Evolutionary conservation across 2,113 vertebrate species (phyloP).

Genomic region (Ciconia stormi): DNA sequence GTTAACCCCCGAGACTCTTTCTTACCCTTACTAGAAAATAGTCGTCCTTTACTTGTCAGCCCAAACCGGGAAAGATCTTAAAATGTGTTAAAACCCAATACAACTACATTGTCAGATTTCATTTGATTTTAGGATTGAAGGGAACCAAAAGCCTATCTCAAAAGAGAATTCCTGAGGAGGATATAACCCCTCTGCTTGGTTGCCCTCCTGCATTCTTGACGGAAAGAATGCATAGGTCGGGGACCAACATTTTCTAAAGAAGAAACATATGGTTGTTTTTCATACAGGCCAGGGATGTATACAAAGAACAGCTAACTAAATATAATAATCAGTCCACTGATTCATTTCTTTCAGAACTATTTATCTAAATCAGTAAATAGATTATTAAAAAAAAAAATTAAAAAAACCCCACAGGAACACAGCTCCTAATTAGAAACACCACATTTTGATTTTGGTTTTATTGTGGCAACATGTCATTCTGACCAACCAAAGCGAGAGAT

Average conservation of each 20-base stretch:
- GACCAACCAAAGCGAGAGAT: background rate
- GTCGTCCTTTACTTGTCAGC: background rate
- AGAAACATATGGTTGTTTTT: slow-evolving; percentile 29
- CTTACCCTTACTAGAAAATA: background rate
- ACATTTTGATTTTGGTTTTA: slow-evolving; percentile 4
- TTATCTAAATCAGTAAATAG: background rate
- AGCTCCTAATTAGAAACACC: slow-evolving; percentile 4
- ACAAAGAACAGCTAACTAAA: slow-evolving; percentile 27
- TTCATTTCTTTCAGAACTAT: background rate
- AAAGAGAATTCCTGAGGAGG: slow-evolving; percentile 8
- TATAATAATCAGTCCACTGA: background rate
- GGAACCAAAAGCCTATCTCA: background rate
- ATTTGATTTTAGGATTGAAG: slow-evolving; percentile 1
- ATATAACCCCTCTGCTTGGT: slow-evolving; percentile 21
- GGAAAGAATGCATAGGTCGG: background rate
- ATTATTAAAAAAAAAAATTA: background rate
- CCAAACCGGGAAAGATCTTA: background rate
- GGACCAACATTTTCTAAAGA: slow-evolving; percentile 1
- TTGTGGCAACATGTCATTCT: background rate
- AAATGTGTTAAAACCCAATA: background rate
- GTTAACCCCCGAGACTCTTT: background rate
- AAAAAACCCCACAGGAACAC: background rate
- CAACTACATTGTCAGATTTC: background rate
- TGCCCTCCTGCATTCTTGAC: slow-evolving; percentile 20
- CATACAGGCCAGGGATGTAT: background rate